Evolutionary conservation across 2,888 invertebrate species (phyloP), one percentile per base, ranked within the genome.

Genomic region (Alcis repandata): DNA sequence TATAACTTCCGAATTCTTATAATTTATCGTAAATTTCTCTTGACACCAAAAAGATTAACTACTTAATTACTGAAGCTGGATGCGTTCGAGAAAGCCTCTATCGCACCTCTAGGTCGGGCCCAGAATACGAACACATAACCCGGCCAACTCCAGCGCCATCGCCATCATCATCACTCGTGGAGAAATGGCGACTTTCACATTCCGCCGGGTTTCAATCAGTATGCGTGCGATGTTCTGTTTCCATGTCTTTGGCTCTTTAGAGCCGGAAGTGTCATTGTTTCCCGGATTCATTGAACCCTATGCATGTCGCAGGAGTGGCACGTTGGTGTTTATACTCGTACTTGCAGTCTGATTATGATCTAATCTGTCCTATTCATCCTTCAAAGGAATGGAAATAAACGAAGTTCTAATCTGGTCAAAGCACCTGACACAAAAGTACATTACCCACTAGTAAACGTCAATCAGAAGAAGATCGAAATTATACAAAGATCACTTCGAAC

Each of bases 281-380:
- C 85, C 89, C 85, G 85, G 88, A 89, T 85, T 83, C 87, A 87
- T 83, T 87, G 90, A 88, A 87, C 89, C 80, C 77, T 89, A 85
- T 88, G 78, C 85, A 73, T 89, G 89, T 84, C 87, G 78, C 59
- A 63, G 59, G 67, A 66, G 52, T 32, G 61, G 45, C 17, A 15
- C 13, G 33, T 41, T 9, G 46, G 17, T 9, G 4, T 38, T 40
- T 17, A n/a, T 52, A 60, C 46, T 19, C 20, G 49, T n/a, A 9
- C 15, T 17, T 56, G 36, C 11, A 17, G 9, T 62, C 17, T 43
- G 36, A 36, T 51, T 51, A 27, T 33, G 1, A 33, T 27, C 17
- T 45, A 36, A 27, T 27, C 2, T 13, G 20, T 11, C 10, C 3
- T 2, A 1, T 43, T 2, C 15, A 15, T 43, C 0, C 10, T 17